Base-by-base conservation (phyloP, 2,797 vertebrate species). In the Chlorospingus flavigularis region DNA sequence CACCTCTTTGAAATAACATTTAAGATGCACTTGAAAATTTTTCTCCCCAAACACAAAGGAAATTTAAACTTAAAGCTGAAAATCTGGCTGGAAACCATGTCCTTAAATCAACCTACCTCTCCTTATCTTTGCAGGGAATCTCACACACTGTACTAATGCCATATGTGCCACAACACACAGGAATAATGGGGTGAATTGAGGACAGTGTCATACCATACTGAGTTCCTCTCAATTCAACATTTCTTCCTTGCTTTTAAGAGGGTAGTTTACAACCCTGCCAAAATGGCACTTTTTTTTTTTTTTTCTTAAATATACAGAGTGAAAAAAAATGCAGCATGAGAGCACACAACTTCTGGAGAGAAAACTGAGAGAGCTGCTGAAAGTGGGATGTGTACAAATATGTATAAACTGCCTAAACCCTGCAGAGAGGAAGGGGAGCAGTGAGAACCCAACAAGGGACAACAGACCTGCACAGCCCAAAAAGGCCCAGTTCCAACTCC, bases 101-200 rank as follows among this genome's bases (percentile, higher is more conserved):
- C 92, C 93, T 96, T 92, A 97, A 96, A 95, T 97, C 95, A 97
- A 96, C 94, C 94, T 95, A 96, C 92, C 94, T 96, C 95, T 96
- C 94, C 93, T 90, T 95, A 95, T 95, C 96, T 95, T 96, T 97
- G 94, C 96, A 97, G 95, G 94, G 92, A 97, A 95, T 96, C 94
- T 96, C 94, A 96, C 95, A 95, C 92, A 90, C 94, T 97, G 94
- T 95, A 96, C 96, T 96, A 96, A 96, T 96, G 96, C 96, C 96
- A 96, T 96, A 96, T 97, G 96, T 96, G 96, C 96, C 94, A 94
- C 89, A 94, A 91, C 95, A 95, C 92, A 94, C 87, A 96, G 96
- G 95, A 95, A 96, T 96, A 97, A 95, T 93, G 89, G 96, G 92
- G 96, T 96, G 96, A 96, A 85, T 23, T 96, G 95, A 96, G 96